Conservation (phyloP, 2,888 invertebrate genomes). For the Sepioteuthis lessoniana region DNA sequence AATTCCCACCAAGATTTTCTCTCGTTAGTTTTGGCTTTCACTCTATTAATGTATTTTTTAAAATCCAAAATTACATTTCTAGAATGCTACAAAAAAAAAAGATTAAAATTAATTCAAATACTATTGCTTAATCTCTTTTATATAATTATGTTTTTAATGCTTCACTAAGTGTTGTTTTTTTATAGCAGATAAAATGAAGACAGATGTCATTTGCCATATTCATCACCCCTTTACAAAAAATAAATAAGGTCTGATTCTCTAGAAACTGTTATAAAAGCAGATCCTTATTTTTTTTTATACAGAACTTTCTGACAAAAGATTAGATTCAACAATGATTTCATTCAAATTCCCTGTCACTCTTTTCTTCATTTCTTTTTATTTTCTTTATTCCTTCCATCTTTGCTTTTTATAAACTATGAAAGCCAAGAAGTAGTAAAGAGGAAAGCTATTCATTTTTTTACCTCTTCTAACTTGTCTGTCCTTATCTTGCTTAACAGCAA, state of each 20-base stretch:
- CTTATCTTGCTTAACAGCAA: neutral
- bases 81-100: neutral
- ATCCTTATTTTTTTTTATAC: neutral
- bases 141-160: neutral
- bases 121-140: neutral
- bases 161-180: neutral
- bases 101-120: neutral
- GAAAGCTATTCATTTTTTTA: neutral
- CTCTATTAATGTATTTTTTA: neutral
- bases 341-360: neutral
- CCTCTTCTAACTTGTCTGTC: neutral
- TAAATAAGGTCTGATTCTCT: neutral
- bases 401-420: neutral
- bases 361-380: neutral
- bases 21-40: neutral
- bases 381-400: neutral
- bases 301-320: neutral
- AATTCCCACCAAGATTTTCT: neutral
- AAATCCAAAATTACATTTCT: too few relatives aligned
- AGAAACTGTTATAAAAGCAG: neutral
- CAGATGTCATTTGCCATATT: constrained; percentile 2
- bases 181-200: neutral
- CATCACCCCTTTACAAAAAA: neutral
- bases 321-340: neutral
- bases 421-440: neutral